A percentile compares a stretch with the other conserved stretches of the same genome.
phyloP scores from a whole-genome alignment of 2,888 invertebrate genomes.

The Drosophila quinaria region DNA sequence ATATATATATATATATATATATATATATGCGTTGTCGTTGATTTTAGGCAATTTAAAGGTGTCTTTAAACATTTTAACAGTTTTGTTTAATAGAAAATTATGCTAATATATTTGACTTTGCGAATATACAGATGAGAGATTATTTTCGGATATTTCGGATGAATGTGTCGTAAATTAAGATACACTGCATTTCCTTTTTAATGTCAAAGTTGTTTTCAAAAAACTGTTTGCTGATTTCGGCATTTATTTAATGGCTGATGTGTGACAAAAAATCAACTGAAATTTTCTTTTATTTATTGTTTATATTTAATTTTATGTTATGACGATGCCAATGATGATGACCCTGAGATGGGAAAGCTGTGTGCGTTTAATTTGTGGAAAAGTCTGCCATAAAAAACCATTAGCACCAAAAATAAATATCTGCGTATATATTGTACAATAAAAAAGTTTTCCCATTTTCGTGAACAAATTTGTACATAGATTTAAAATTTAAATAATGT shows the following conservation, averaged over 20 bases:
- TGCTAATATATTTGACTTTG: conserved; percentile 43
- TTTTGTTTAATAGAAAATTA: conserved; percentile 56
- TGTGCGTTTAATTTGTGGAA: conserved; percentile 20
- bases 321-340: conserved; percentile 33
- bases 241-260: conserved; percentile 23
- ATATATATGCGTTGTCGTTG: conserved; percentile 20
- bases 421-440: conserved; percentile 1
- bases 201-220: conserved; percentile 31
- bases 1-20: conserved; percentile 22
- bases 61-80: conserved; percentile 44
- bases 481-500: conserved; percentile 28
- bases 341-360: conserved; percentile 51
- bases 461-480: conserved; percentile 11
- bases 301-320: conserved; percentile 35
- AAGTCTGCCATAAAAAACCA: conserved; percentile 37
- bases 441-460: conserved; percentile 31
- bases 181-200: conserved; percentile 23
- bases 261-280: conserved; percentile 48
- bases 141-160: conserved; percentile 7
- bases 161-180: too few relatives aligned
- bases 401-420: conserved; percentile 29
- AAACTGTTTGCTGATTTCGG: conserved; percentile 20
- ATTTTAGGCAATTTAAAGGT: conserved; percentile 31
- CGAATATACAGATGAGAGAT: conserved; percentile 22
- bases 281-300: conserved; percentile 40